phyloP scores from a whole-genome alignment of 2,113 vertebrate genomes.

The Mesitornis unicolor region DNA sequence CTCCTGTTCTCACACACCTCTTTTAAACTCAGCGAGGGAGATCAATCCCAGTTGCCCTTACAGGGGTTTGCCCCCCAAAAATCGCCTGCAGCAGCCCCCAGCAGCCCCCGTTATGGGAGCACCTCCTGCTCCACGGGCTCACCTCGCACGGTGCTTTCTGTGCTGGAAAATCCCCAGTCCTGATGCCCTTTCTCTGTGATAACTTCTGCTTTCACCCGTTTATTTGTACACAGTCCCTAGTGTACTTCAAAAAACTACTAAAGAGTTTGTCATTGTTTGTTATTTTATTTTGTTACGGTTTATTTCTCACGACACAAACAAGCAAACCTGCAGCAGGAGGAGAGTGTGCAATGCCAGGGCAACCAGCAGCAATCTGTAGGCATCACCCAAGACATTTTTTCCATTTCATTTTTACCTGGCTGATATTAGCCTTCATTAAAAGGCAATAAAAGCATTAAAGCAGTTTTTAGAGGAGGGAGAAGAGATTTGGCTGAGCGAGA shows the following conservation, averaged over 20 bases:
- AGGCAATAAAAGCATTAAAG: background rate
- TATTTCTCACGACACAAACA: background rate
- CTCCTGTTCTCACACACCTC: background rate
- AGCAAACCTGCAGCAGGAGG: background rate
- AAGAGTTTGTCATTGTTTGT: background rate
- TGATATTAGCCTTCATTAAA: background rate
- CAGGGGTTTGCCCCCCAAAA: background rate
- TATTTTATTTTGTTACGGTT: background rate
- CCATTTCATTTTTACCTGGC: background rate
- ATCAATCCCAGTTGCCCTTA: background rate
- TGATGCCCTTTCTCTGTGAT: background rate
- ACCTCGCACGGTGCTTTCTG: background rate
- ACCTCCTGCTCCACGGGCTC: accelerated
- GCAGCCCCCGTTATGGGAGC: accelerated
- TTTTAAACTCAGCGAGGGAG: background rate
- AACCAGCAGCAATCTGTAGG: background rate
- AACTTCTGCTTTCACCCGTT: background rate
- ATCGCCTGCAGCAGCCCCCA: background rate
- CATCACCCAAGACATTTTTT: background rate
- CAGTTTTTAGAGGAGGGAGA: background rate
- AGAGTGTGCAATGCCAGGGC: background rate
- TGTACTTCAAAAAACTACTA: background rate
- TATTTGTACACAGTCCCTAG: background rate
- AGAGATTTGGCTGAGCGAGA: background rate
- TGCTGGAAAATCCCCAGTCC: background rate